Base-by-base conservation (phyloP, 2,797 vertebrate species). In the Myotis myotis region DNA sequence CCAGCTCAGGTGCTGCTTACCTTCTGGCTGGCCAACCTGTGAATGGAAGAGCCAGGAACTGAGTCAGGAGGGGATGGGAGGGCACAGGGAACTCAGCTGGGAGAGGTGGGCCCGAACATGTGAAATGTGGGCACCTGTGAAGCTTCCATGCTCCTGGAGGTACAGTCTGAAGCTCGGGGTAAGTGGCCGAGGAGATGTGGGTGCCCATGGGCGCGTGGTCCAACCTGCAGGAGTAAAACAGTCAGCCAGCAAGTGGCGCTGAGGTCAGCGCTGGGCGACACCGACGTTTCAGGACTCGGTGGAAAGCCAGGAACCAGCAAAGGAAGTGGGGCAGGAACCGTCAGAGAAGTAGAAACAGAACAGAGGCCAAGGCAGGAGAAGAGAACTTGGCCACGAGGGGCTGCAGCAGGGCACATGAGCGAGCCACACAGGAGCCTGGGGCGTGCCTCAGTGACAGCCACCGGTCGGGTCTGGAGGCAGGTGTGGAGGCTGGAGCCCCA, bases 381-480 rank as follows among this genome's bases (percentile, higher is more conserved):
- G 2, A 64, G 49, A 89, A 75, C 38, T 68, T 41, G 41, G 53
- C 68, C 81, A 30, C 49, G 8, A 41, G 49, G 3, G n/a, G 30
- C 60, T 62, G 12, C 5, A 20, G 23, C 15, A 12, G 5, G 23
- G 13, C 10, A 3, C 6, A 1, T 15, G 19, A 47, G 19, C 4
- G 1, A 0, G 4, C 44, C 60, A 10, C 10, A 6, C 16, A 8
- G 13, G 49, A 33, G n/a, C 1, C 1, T 44, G 41, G 36, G 22
- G 8, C 33, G 6, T 23, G 33, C 15, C 11, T 84, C 62, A 33
- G 11, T 4, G 33, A 33, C 12, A 13, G 4, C 8, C 44, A 15
- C 60, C 8, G 3, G 57, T 28, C 23, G 10, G 4, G 20, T 28
- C 23, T 10, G 4, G 20, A 60, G 23, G 23, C 55, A 57, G 49